A percentile compares a stretch with the other conserved stretches of the same genome.
Evolutionary conservation across 2,888 invertebrate species (phyloP).

Genomic region (Cheilosia impressa): DNA sequence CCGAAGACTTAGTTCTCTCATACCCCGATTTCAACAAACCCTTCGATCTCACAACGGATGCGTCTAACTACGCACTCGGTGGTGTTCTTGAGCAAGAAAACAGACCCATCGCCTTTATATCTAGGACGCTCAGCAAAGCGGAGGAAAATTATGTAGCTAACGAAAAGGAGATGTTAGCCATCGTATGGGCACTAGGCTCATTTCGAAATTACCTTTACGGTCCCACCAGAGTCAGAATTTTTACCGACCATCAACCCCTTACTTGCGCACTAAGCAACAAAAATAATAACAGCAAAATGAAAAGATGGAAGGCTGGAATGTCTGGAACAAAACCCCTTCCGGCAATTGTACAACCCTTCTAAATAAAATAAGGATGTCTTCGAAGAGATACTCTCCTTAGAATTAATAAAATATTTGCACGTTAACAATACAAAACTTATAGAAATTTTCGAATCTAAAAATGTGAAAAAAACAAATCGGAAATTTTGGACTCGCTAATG

Average conservation of each 20-base stretch:
- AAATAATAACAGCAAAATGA: slow-evolving; percentile 55
- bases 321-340: too few species aligned
- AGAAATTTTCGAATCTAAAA: too few species aligned
- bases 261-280: slow-evolving; percentile 64
- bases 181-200: slow-evolving; percentile 26
- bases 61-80: slow-evolving; percentile 36
- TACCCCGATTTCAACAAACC: slow-evolving; percentile 24
- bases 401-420: too few species aligned
- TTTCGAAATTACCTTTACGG: slow-evolving; percentile 55
- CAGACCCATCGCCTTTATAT: slow-evolving; percentile 25
- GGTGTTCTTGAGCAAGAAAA: slow-evolving; percentile 19
- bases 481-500: too few species aligned
- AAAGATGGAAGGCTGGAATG: slow-evolving; percentile 67
- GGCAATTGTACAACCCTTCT: too few species aligned
- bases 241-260: slow-evolving; percentile 16
- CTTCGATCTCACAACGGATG: slow-evolving; percentile 27
- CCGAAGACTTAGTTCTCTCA: slow-evolving; percentile 6
- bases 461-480: too few species aligned
- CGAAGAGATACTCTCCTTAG: too few species aligned
- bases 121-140: slow-evolving; percentile 12
- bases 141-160: slow-evolving; percentile 18
- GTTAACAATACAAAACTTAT: too few species aligned
- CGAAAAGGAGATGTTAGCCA: slow-evolving; percentile 47
- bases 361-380: too few species aligned
- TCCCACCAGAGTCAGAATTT: slow-evolving; percentile 53